Evolutionary conservation across 2,888 invertebrate genomes (phyloP), one percentile per base, ranked within the genome.

Genomic region (Brachypalpus laphriformis): DNA sequence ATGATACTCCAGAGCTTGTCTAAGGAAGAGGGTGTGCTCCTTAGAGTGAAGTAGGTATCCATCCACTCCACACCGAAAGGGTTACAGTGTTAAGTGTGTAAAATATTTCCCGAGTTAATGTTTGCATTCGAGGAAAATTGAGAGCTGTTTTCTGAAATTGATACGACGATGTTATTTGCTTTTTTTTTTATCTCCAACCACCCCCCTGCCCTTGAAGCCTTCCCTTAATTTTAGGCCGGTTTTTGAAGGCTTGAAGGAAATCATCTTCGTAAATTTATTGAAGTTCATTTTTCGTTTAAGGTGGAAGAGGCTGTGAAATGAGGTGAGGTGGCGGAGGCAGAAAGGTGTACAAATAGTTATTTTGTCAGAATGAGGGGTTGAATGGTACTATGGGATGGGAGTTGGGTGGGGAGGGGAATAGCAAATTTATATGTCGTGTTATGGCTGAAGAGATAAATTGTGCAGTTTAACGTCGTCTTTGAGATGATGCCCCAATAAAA

Each of bases 91-190:
- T 85, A 81, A 85, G 85, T 85, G 85, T 81, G 66, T 71, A 85
- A 81, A 85, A 85, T 85, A 85, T 80, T 81, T 85, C 51, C 59
- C 57, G 31, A 85, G 71, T 85, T 85, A 85, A 85, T 85, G 85
- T 85, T 85, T 85, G 71, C 85, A 81, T 76, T 85, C 75, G 81
- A 72, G 81, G 68, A 71, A 78, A 85, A 85, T 85, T 85, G 85
- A 85, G 85, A 85, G 80, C 75, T 81, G 81, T 81, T 80, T 70
- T 65, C 59, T 66, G 81, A 85, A 85, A 85, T 85, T 85, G 85
- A 85, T 85, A 85, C 81, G 70, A 76, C 71, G 65, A 47, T 57
- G 74, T 74, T 81, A 71, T 81, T 85, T 80, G 56, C 22, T 63
- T 49, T 42, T 65, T 14, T 31, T 49, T 11, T 20, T 20, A 0